phyloP scores from a whole-genome alignment of 1,140 invertebrate genomes.

The Odontomachus brunneus region DNA sequence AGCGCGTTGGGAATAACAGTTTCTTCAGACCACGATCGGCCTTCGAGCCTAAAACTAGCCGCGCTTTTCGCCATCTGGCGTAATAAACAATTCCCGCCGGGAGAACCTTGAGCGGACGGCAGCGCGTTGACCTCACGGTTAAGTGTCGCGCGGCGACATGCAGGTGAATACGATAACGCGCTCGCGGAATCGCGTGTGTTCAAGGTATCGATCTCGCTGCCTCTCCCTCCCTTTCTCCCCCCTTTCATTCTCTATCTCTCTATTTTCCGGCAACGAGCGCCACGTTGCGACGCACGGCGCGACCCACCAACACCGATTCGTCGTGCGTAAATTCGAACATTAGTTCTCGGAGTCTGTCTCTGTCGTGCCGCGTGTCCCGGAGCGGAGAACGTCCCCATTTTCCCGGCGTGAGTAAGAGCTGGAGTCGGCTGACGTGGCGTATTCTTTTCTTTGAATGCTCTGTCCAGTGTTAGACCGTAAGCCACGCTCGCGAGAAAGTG shows the following conservation, averaged over 20 bases:
- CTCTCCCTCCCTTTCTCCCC: too few relatives aligned
- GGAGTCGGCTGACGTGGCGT: not conserved
- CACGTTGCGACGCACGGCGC: not conserved
- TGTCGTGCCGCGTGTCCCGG: not conserved
- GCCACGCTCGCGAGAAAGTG: too few relatives aligned
- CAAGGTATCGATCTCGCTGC: constrained; percentile 5
- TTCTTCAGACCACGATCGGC: constrained; percentile 34
- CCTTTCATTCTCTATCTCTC: not conserved
- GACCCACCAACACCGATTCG: constrained; percentile 30
- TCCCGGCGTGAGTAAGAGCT: not conserved
- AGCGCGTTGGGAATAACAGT: constrained; percentile 30
- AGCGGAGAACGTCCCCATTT: not conserved
- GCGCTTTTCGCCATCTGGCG: constrained; percentile 46
- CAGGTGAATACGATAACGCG: constrained; percentile 41
- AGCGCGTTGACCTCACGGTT: constrained; percentile 43
- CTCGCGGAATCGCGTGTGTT: constrained; percentile 36
- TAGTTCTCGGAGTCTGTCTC: not conserved
- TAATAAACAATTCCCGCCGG: constrained; percentile 55
- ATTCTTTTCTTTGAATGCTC: not conserved
- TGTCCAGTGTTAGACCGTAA: too few relatives aligned
- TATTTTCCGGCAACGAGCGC: not conserved
- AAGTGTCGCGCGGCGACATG: constrained; percentile 35
- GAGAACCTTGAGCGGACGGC: constrained; percentile 31
- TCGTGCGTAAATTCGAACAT: not conserved
- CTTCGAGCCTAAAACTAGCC: constrained; percentile 49